Evolutionary conservation across 2,888 invertebrate genomes (phyloP).

Genomic region (Acanthosepion lycidas): DNA sequence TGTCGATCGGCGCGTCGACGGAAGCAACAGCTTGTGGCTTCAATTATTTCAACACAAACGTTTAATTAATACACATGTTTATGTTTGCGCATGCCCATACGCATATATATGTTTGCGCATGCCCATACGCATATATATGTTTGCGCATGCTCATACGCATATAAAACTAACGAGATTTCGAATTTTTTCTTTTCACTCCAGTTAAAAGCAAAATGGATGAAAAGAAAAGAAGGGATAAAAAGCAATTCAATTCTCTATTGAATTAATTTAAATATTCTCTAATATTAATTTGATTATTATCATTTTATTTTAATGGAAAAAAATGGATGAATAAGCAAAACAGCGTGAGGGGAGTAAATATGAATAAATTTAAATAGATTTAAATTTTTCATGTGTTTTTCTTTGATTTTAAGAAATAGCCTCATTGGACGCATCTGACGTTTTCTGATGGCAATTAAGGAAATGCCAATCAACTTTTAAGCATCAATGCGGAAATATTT

Average conservation of each 20-base stretch:
- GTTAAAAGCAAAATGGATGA: neutral
- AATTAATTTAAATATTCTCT: neutral
- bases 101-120: no score
- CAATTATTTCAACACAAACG: neutral
- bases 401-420: neutral
- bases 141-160: neutral
- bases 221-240: neutral
- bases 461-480: neutral
- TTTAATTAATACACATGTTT: conserved; percentile 20
- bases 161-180: neutral
- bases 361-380: neutral
- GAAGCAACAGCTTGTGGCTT: neutral
- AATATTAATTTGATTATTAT: conserved; percentile 2
- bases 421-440: neutral
- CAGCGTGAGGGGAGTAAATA: neutral
- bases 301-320: neutral
- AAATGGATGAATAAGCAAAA: neutral
- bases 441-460: neutral
- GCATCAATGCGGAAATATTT: neutral
- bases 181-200: neutral
- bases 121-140: neutral
- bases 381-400: neutral
- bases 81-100: neutral
- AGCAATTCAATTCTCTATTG: neutral
- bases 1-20: neutral